These are phyloP conservation scores for Cephus sareptanus DNA, from an alignment of 2,888 invertebrate genomes.

Conservation along the genomic window DNA sequence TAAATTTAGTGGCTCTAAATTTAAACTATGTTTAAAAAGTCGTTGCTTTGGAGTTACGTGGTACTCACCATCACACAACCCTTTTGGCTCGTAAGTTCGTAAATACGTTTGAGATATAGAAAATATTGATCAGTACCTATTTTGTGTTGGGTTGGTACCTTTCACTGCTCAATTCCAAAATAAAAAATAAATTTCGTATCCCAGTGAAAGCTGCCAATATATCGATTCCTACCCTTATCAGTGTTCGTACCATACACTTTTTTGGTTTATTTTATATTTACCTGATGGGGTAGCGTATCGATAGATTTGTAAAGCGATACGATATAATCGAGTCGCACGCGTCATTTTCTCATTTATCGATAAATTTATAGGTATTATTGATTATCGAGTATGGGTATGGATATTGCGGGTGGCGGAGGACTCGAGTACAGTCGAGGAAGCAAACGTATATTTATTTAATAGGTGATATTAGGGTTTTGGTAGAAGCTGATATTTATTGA, in stretches of 20 bases:
- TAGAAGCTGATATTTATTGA: neutral
- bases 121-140: neutral
- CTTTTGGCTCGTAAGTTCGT: neutral
- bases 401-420: neutral
- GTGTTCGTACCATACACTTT: neutral
- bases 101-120: neutral
- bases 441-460: neutral
- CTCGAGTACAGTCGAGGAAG: neutral
- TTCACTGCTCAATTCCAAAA: neutral
- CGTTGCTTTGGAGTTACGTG: neutral
- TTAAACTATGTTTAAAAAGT: slow-evolving; percentile 10
- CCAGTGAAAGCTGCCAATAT: neutral
- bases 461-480: neutral
- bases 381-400: neutral
- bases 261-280: neutral
- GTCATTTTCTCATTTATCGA: neutral
- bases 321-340: neutral
- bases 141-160: neutral
- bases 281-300: neutral
- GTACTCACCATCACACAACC: neutral
- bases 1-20: slow-evolving; percentile 18
- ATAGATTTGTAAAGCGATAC: neutral
- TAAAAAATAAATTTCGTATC: neutral
- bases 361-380: neutral
- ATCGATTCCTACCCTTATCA: neutral